Evolutionary conservation across 2,113 vertebrate genomes (phyloP).

Genomic region (Aegithalos caudatus): DNA sequence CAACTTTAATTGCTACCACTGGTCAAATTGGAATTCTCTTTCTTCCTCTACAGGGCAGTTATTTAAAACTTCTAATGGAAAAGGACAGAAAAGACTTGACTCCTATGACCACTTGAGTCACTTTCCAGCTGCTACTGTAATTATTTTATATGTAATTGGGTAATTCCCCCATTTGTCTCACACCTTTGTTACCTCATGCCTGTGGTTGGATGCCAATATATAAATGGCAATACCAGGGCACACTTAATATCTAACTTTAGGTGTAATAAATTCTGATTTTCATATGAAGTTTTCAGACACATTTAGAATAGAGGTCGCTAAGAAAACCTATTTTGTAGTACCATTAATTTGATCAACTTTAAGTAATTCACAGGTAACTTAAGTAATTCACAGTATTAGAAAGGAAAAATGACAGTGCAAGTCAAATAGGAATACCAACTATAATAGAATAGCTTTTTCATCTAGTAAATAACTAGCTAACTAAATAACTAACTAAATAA

Average conservation of each 20-base stretch:
- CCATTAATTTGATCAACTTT: background rate
- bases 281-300: background rate
- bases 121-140: background rate
- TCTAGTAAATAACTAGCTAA: background rate
- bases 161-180: background rate
- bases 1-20: background rate
- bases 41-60: background rate
- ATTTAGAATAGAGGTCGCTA: background rate
- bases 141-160: background rate
- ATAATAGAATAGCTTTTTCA: background rate
- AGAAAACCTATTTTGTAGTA: background rate
- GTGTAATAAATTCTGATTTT: background rate
- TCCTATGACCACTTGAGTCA: background rate
- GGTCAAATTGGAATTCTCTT: background rate
- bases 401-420: background rate
- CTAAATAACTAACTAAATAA: too few species aligned
- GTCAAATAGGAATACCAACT: background rate
- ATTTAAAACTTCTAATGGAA: background rate
- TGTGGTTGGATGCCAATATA: background rate
- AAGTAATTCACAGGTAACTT: background rate
- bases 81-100: background rate
- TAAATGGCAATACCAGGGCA: background rate
- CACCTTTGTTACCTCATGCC: background rate
- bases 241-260: background rate
- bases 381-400: background rate